Evolutionary conservation across 2,113 vertebrate species (phyloP).

Genomic region (Daphoenositta chrysoptera): DNA sequence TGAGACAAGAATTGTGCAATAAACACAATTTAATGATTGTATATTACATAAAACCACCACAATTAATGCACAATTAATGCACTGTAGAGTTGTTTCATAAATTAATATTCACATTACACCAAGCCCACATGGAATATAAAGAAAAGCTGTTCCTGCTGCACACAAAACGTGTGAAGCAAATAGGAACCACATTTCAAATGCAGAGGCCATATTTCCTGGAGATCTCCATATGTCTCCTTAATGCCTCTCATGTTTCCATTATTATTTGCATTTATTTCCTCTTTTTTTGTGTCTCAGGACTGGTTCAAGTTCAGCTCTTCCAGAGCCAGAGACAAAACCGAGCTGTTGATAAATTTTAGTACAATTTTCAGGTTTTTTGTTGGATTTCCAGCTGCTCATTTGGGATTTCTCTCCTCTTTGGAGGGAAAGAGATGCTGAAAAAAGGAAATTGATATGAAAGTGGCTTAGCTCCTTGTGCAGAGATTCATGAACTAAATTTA

Average conservation of each 20-base stretch:
- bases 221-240: conserved; percentile 41
- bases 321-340: background rate
- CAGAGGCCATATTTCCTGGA: background rate
- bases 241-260: conserved; percentile 29
- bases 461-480: background rate
- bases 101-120: background rate
- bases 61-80: background rate
- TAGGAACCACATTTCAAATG: conserved; percentile 56
- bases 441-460: background rate
- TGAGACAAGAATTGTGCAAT: background rate
- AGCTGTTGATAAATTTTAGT: background rate
- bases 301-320: background rate
- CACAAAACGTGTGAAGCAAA: conserved; percentile 45
- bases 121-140: background rate
- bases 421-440: background rate
- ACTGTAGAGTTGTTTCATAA: background rate
- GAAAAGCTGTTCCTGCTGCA: conserved; percentile 29
- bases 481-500: background rate
- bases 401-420: background rate
- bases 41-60: background rate
- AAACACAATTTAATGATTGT: background rate
- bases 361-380: background rate
- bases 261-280: background rate
- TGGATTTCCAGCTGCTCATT: background rate
- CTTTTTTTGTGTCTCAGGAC: background rate